Base-by-base conservation (phyloP, 2,113 vertebrate species). In the Gymnorhina tibicen region DNA sequence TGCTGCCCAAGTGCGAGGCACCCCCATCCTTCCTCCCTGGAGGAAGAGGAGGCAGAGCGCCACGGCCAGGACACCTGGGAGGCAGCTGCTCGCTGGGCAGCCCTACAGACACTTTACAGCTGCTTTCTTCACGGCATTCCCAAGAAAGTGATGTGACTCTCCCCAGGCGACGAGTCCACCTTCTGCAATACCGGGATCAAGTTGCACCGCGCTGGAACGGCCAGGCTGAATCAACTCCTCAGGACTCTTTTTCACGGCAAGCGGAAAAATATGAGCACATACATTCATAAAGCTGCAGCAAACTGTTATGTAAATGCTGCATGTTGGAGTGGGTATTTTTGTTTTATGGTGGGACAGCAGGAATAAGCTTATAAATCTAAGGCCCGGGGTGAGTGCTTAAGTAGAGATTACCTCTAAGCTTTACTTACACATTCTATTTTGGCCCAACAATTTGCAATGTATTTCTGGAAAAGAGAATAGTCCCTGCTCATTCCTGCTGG, bases 361-460 rank as follows among this genome's bases (percentile, higher is more conserved):
- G 92, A 92, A 86, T 93, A 94, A 96, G 93, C 96, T 95, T 84
- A 81, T 96, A 94, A 96, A 96, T 95, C 95, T 92, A 84, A 93
- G 92, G 88, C 79, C 85, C 0, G 0, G 83, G 91, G 85, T 97
- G 96, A 96, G 33, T 22, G 64, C 96, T 97, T 96, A 97, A 94
- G 92, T 42, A 92, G 85, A 93, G 95, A 96, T 97, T 96, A 96
- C 76, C 91, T 92, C 91, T 96, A 94, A 97, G 96, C 96, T 96
- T 97, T 96, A 92, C 95, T 97, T 95, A 92, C 79, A 75, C 83
- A 37, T 96, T 95, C 96, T 97, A 94, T 95, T 96, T 96, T 78
- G 83, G 95, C 96, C 86, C 69, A 91, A 92, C 83, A 97, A 93
- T 94, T 97, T 81, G 47, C 79, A 62, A 26, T 3, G 93, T 93